A percentile compares a stretch with the other conserved stretches of the same genome.
Evolutionary conservation across 2,888 invertebrate genomes (phyloP).

Genomic region (Dioctria rufipes): DNA sequence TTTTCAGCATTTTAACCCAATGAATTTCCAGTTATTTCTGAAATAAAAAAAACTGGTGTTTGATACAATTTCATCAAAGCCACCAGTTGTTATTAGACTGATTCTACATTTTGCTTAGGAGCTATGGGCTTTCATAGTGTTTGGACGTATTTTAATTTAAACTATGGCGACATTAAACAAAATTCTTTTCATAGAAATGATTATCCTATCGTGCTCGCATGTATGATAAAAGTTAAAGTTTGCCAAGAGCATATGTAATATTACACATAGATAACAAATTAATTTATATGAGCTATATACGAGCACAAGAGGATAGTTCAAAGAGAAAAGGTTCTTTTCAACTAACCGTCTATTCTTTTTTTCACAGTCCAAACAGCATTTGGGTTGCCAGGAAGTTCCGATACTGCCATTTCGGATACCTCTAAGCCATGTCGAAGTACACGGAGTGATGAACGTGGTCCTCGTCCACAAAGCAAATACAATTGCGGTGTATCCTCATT

Average conservation of each 20-base stretch:
- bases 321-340: conserved; percentile 39
- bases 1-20: conserved; percentile 64
- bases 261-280: too few relatives aligned
- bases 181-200: too few relatives aligned
- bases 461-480: conserved; percentile 96
- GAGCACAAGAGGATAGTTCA: background rate
- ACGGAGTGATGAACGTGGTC: conserved; percentile 92
- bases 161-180: too few relatives aligned
- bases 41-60: conserved; percentile 93
- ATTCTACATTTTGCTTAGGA: conserved; percentile 46
- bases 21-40: conserved; percentile 73
- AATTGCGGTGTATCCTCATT: conserved; percentile 99
- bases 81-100: conserved; percentile 64
- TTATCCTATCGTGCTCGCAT: too few relatives aligned
- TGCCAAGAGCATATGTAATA: too few relatives aligned
- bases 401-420: conserved; percentile 99
- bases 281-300: too few relatives aligned
- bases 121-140: conserved; percentile 7
- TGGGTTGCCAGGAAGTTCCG: conserved; percentile 99
- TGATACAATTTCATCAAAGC: conserved; percentile 77
- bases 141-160: too few relatives aligned
- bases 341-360: conserved; percentile 94
- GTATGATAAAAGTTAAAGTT: too few relatives aligned
- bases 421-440: conserved; percentile 97
- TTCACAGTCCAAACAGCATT: conserved; percentile 99